Conservation (phyloP, 2,888 invertebrate genomes). For the Colostygia pectinataria region DNA sequence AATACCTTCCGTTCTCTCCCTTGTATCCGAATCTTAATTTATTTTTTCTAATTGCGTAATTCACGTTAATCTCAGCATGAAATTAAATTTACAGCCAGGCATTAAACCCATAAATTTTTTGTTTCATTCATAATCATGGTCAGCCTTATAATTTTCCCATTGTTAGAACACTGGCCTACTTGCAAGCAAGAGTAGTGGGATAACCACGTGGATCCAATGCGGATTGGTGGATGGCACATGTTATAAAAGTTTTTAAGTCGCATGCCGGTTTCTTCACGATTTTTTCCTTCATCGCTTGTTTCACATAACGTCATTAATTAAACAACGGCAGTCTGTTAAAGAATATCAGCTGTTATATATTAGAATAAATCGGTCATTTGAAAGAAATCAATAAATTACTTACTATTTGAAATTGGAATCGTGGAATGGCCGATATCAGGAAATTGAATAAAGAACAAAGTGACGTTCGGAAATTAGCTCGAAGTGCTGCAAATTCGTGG, state of each 20-base stretch:
- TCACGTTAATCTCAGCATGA: constrained; percentile 59
- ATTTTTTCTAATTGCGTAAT: constrained; percentile 69
- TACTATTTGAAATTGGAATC: constrained; percentile 55
- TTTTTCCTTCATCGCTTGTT: no score
- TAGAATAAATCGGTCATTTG: no score
- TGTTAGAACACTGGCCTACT: no score
- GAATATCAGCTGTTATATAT: constrained; percentile 31
- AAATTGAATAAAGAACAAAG: constrained; percentile 82
- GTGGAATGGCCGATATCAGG: constrained; percentile 67
- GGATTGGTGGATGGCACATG: no score
- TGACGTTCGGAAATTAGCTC: constrained; percentile 81
- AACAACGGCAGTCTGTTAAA: constrained; percentile 41
- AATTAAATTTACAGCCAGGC: constrained; percentile 58
- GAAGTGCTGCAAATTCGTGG: constrained; percentile 73
- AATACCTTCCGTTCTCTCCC: constrained; percentile 39
- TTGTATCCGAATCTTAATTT: constrained; percentile 58
- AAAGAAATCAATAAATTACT: constrained; percentile 46
- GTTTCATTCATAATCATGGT: constrained; percentile 43
- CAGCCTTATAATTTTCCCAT: no score
- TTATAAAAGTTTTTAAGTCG: no score
- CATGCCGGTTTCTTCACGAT: no score
- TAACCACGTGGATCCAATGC: no score
- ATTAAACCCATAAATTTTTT: constrained; percentile 42
- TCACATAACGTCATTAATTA: constrained; percentile 50
- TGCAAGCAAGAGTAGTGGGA: no score